Percentiles rank a stretch among this genome's conserved stretches.
These are phyloP conservation scores for Sebastes cheni DNA, from an alignment of 2,797 vertebrate genomes.

Conservation along the genomic window DNA sequence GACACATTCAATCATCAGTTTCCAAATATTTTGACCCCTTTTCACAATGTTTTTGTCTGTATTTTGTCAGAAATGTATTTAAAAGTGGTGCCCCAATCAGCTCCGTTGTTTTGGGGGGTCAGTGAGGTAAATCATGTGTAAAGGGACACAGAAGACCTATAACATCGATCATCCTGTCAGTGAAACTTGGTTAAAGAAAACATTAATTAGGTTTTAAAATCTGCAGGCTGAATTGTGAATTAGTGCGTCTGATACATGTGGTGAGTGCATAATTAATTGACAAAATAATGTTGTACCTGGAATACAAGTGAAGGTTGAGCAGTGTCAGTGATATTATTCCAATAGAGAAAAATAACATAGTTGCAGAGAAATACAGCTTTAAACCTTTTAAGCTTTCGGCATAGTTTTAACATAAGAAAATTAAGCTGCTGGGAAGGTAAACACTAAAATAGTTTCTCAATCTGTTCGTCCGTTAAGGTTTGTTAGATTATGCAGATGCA, in stretches of 20 bases:
- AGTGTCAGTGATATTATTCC: background rate
- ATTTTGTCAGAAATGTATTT: background rate
- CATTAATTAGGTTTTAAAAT: background rate
- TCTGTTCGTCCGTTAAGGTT: background rate
- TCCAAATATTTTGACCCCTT: background rate
- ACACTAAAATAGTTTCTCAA: background rate
- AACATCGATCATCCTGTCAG: background rate
- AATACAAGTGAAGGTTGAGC: background rate
- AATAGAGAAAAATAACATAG: background rate
- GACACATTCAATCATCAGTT: background rate
- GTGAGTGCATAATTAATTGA: background rate
- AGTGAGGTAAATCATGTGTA: background rate
- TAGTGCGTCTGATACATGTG: background rate
- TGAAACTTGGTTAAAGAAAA: background rate
- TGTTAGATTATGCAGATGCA: background rate
- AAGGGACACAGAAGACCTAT: background rate
- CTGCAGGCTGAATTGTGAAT: background rate
- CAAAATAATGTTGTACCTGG: background rate
- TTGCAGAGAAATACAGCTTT: background rate
- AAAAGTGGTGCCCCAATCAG: background rate
- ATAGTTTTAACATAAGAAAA: background rate
- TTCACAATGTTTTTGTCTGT: background rate
- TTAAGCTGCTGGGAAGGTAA: background rate
- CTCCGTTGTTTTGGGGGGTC: background rate
- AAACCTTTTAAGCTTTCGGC: background rate